Base-by-base conservation (phyloP, 2,888 invertebrate species). In the Dasypolia templi region DNA sequence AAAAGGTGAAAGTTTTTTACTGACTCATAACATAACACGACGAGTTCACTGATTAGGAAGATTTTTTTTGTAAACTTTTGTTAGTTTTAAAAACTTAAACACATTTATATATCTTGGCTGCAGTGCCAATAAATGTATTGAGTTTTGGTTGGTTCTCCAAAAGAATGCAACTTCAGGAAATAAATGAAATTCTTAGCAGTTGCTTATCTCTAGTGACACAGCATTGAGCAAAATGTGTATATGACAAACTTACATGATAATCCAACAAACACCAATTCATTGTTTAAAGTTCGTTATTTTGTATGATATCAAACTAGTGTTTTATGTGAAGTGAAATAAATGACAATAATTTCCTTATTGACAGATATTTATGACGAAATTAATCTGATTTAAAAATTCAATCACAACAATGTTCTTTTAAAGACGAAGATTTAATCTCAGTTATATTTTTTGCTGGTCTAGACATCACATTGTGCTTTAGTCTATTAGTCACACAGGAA, bases 391-490 rank as follows among this genome's bases (percentile, higher is more conserved):
- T 58, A 61, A 75, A 63, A 67, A 75, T 67, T 59, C 29, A 59
- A 55, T 80, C 46, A 58, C 51, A 58, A 73, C 35, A 64, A 76
- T 51, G 61, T 75, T 80, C 70, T 75, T 19, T 42, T 53, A 62
- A 53, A 56, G 46, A 72, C 67, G 58, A 84, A 75, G 68, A 76
- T 75, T 71, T 83, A 63, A 73, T 74, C 69, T 76, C 66, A 76
- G 72, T 72, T 61, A 49, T 81, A 67, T 84, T 82, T 82, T 84
- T 82, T 84, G 72, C 32, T 22, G 61, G 82, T 84, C 84, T 81
- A 84, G 75, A 84, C 82, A 81, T 76, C 67, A 69, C 63, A 72
- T 69, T 71, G 81, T 84, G 69, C 61, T 61, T 56, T 59, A 46
- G 62, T 63, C 51, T 53, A 70, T 84, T 75, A 81, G 72, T 81